These are phyloP conservation scores for Cynopterus brachyotis DNA, from an alignment of 2,113 vertebrate genomes.

Conservation along the genomic window DNA sequence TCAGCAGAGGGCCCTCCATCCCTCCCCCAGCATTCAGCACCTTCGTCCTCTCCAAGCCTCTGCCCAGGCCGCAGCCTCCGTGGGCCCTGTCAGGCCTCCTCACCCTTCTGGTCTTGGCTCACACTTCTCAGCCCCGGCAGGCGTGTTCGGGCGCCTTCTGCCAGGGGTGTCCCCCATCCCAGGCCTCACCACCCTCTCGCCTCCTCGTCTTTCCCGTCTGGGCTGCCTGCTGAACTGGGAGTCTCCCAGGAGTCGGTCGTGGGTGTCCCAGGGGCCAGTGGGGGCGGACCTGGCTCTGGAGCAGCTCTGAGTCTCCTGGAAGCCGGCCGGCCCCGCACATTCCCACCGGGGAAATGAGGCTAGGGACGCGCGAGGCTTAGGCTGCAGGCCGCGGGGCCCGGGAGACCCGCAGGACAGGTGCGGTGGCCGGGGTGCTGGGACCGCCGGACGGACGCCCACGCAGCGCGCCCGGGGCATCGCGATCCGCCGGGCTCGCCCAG, in stretches of 20 bases:
- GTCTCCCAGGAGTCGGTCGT: background rate
- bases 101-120: background rate
- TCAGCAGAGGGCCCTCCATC: background rate
- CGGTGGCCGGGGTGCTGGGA: no score
- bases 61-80: no score
- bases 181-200: background rate
- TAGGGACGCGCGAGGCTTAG: background rate
- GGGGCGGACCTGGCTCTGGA: background rate
- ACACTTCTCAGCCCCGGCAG: background rate
- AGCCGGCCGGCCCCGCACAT: background rate
- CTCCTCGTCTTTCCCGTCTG: background rate
- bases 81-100: background rate
- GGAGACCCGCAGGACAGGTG: background rate
- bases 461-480: no score
- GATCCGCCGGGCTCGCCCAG: no score
- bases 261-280: background rate
- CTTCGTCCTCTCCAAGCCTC: background rate
- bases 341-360: background rate
- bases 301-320: background rate
- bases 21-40: accelerated
- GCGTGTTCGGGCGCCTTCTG: no score
- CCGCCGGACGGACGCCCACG: no score
- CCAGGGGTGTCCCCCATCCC: slow-evolving; percentile 7
- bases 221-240: background rate
- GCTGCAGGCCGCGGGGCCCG: background rate